A percentile compares a stretch with the other conserved stretches of the same genome.
Conservation (phyloP, 2,113 vertebrate species). For the Heterotilapia buettikoferi region DNA sequence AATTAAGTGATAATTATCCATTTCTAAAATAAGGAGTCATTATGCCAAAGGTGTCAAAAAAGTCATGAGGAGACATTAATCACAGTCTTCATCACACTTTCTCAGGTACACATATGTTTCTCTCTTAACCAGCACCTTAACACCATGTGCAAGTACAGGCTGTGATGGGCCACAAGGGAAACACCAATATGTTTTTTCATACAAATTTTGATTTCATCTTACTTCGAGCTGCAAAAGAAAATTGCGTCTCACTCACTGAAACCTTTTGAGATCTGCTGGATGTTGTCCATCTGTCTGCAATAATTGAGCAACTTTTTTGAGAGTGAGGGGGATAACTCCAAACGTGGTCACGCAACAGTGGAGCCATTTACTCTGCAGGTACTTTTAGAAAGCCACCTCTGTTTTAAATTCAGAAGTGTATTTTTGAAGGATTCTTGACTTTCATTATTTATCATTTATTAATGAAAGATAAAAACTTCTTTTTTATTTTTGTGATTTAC, state of each 20-base stretch:
- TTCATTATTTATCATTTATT: neutral
- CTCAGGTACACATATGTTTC: slow-evolving; percentile 28
- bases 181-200: slow-evolving; percentile 88
- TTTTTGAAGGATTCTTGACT: neutral
- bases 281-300: slow-evolving; percentile 84
- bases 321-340: slow-evolving; percentile 47
- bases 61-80: slow-evolving; percentile 88
- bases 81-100: slow-evolving; percentile 70
- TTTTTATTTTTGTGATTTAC: neutral
- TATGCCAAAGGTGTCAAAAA: slow-evolving; percentile 82
- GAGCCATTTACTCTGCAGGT: slow-evolving; percentile 66
- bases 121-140: slow-evolving; percentile 81
- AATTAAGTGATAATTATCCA: slow-evolving; percentile 89
- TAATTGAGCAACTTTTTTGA: slow-evolving; percentile 73
- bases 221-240: slow-evolving; percentile 80
- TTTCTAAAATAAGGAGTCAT: slow-evolving; percentile 82
- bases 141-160: slow-evolving; percentile 81
- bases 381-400: slow-evolving; percentile 63
- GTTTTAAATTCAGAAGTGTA: slow-evolving; percentile 75
- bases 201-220: slow-evolving; percentile 90
- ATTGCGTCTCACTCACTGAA: slow-evolving; percentile 84
- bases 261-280: slow-evolving; percentile 85
- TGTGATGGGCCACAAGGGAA: slow-evolving; percentile 75
- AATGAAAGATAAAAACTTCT: neutral
- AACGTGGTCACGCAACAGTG: slow-evolving; percentile 80